phyloP scores from a whole-genome alignment of 1,140 invertebrate species.

The Musca domestica region DNA sequence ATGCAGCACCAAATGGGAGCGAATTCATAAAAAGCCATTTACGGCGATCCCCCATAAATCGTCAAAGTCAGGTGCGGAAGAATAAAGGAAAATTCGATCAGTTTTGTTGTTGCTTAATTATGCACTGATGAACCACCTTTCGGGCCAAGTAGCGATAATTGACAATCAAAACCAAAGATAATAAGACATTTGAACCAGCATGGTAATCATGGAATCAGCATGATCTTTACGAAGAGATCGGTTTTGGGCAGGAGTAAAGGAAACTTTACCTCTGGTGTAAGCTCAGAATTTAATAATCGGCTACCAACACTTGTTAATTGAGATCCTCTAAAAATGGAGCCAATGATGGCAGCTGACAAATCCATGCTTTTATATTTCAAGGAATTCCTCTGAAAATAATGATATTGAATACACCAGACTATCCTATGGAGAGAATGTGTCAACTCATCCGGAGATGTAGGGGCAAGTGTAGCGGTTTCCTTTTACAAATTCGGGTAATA shows the following conservation, averaged over 20 bases:
- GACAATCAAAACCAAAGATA: constrained; percentile 17
- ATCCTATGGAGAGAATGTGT: background rate
- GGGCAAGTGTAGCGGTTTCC: background rate
- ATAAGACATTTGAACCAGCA: constrained; percentile 6
- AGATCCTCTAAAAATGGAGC: constrained; percentile 2
- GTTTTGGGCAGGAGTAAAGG: constrained; percentile 18
- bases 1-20: background rate
- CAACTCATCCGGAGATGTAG: background rate
- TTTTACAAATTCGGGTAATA: background rate
- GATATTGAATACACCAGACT: too few species aligned
- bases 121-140: constrained; percentile 14
- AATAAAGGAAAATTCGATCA: background rate
- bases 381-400: background rate
- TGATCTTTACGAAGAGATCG: background rate
- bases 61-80: constrained; percentile 5
- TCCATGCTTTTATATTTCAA: background rate
- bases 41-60: too few species aligned
- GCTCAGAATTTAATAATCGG: background rate
- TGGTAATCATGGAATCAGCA: constrained; percentile 11
- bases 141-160: background rate
- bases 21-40: too few species aligned
- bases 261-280: too few species aligned
- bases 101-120: background rate
- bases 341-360: background rate
- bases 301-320: constrained; percentile 6